Percentiles rank a stretch among this genome's conserved stretches.
Evolutionary conservation across 2,888 invertebrate species (phyloP).

Genomic region (Dicyrtoma fusca): DNA sequence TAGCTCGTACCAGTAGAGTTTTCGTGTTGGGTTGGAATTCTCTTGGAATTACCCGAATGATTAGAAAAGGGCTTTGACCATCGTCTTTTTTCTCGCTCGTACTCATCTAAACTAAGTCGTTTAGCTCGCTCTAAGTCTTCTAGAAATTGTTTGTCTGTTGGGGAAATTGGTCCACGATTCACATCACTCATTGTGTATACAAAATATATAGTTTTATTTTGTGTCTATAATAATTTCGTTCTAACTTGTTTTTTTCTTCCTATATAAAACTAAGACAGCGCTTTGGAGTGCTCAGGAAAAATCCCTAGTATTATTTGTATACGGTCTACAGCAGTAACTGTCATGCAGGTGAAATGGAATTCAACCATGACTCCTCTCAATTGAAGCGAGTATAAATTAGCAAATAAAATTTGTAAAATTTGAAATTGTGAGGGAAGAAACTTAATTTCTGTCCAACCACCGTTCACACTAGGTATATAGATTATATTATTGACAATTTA

Average conservation of each 20-base stretch:
- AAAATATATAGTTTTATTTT: background rate
- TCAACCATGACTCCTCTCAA: too few relatives aligned
- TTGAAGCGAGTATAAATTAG: too few relatives aligned
- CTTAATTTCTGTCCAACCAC: too few relatives aligned
- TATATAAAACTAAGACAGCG: too few relatives aligned
- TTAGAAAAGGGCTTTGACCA: conserved; percentile 24
- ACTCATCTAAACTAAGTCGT: conserved; percentile 76
- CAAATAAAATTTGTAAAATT: too few relatives aligned
- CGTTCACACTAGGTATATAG: too few relatives aligned
- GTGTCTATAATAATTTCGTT: background rate
- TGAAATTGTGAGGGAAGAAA: too few relatives aligned
- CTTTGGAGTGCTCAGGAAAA: too few relatives aligned
- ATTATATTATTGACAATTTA: too few relatives aligned
- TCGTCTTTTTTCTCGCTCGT: conserved; percentile 44
- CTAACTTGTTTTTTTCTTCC: background rate
- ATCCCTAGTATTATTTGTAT: too few relatives aligned
- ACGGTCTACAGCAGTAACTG: too few relatives aligned
- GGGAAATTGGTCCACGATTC: conserved; percentile 20
- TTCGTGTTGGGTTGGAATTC: background rate
- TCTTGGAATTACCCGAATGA: background rate
- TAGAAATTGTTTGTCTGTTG: conserved; percentile 51
- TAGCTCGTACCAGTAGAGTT: background rate
- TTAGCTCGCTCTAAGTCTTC: conserved; percentile 86
- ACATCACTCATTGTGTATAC: conserved; percentile 25
- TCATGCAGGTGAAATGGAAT: too few relatives aligned